Base-by-base conservation (phyloP, 2,113 vertebrate genomes). In the Nerophis ophidion region DNA sequence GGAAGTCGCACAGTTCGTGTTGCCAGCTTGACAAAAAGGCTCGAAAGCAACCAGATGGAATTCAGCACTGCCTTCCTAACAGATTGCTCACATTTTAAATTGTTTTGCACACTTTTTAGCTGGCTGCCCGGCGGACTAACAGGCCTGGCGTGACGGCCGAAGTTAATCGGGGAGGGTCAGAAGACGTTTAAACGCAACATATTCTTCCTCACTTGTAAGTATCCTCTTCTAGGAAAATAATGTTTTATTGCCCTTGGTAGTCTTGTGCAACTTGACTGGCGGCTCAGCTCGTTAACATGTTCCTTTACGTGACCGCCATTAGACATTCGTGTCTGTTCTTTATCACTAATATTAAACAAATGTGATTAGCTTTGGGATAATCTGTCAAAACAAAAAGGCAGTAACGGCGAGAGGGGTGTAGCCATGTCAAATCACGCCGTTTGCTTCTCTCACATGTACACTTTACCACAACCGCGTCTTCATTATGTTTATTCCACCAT, bases 41-140 rank as follows among this genome's bases (percentile, higher is more conserved):
- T 71, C 72, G 72, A 75, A 58, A 61, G 63, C 68, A 67, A 80
- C 63, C 74, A 82, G 79, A 84, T 85, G 83, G 84, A 79, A 82
- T 81, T 79, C 64, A 70, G 87, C 75, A 67, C 82, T 84, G 76
- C 63, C 75, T 83, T 83, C 82, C 81, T 77, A 68, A 80, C 80
- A 73, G 75, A 83, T 79, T 82, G 70, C 68, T 46, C 77, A 68
- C 76, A 63, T 73, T 84, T 86, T 81, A 86, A 88, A 87, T 78
- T 81, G 87, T 79, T 83, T 86, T 77, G 59, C 70, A 77, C 68
- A 62, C 81, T 86, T 81, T 89, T 90, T 87, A 87, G 90, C 86
- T 81, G 90, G 92, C 86, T 82, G 89, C 47, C 9, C 53, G 88
- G 73, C 81, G 61, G 34, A 61, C 82, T 14, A 36, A 82, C 84